These are phyloP conservation scores for Bombus sibiricus DNA, from an alignment of 1,140 invertebrate species.

Conservation along the genomic window DNA sequence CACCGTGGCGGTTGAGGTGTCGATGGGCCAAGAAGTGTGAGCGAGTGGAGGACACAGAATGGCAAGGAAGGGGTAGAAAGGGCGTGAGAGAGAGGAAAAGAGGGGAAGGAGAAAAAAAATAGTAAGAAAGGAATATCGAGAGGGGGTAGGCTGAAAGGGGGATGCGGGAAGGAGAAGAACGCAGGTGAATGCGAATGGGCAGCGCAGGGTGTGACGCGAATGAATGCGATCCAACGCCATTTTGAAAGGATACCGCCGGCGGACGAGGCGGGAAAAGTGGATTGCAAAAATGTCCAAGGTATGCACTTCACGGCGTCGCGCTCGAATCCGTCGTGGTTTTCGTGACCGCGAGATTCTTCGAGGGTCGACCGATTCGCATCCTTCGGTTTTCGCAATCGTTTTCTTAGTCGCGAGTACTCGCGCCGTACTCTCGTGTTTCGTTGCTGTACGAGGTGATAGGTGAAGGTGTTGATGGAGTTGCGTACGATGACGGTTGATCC, in stretches of 20 bases:
- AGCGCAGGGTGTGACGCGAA: conserved; percentile 68
- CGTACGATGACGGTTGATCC: too few species aligned
- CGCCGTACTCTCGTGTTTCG: neutral
- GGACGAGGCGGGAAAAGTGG: conserved; percentile 28
- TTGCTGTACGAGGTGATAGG: neutral
- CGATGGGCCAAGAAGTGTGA: conserved; percentile 1
- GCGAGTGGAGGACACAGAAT: too few species aligned
- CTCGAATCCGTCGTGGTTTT: neutral
- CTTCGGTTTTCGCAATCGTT: neutral
- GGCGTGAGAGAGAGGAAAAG: neutral
- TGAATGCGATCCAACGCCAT: conserved; percentile 63
- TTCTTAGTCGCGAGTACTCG: neutral
- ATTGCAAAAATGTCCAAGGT: conserved; percentile 30
- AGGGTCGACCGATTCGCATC: neutral
- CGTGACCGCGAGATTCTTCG: neutral
- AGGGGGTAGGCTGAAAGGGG: conserved; percentile 32
- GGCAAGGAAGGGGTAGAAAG: neutral
- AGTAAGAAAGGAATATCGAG: neutral
- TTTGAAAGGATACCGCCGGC: conserved; percentile 63
- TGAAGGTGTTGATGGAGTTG: neutral
- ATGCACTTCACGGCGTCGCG: neutral
- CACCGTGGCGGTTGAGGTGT: too few species aligned
- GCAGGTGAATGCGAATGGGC: conserved; percentile 64
- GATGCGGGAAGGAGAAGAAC: conserved; percentile 51
- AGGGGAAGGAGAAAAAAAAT: neutral